These are phyloP conservation scores for Sternotherus odoratus DNA, from an alignment of 2,797 vertebrate genomes.

Conservation along the genomic window DNA sequence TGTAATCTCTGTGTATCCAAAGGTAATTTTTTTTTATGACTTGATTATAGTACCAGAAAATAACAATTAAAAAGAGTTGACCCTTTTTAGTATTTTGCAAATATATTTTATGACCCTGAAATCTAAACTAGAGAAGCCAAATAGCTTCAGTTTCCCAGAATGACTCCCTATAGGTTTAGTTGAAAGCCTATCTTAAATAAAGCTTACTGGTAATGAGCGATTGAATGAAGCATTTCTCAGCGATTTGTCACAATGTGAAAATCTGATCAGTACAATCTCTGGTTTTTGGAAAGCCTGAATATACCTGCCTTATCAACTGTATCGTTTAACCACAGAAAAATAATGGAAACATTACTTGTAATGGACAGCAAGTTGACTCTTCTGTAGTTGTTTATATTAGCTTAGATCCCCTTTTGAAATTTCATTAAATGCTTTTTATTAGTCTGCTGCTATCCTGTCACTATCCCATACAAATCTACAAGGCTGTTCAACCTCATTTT, in stretches of 20 bases:
- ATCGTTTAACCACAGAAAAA: neutral
- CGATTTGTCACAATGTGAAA: neutral
- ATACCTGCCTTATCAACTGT: neutral
- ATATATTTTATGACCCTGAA: neutral
- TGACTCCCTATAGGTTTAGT: neutral
- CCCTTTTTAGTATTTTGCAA: slow-evolving; percentile 10
- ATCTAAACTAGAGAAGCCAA: neutral
- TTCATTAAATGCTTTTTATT: neutral
- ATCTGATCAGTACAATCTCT: neutral
- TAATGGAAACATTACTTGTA: neutral
- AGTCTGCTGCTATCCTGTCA: neutral
- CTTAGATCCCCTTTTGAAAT: neutral
- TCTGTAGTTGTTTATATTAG: neutral
- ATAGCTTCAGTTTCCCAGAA: neutral
- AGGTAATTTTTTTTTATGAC: neutral
- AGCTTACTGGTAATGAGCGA: neutral
- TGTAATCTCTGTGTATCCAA: neutral
- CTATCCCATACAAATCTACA: neutral
- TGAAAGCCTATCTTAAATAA: neutral
- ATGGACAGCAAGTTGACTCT: neutral
- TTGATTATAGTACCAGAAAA: slow-evolving; percentile 18
- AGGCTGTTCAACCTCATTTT: neutral
- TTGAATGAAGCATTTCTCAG: neutral
- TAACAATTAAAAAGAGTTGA: neutral
- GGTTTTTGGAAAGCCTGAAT: neutral